Evolutionary conservation across 2,113 vertebrate genomes (phyloP).

Genomic region (Apaloderma vittatum): DNA sequence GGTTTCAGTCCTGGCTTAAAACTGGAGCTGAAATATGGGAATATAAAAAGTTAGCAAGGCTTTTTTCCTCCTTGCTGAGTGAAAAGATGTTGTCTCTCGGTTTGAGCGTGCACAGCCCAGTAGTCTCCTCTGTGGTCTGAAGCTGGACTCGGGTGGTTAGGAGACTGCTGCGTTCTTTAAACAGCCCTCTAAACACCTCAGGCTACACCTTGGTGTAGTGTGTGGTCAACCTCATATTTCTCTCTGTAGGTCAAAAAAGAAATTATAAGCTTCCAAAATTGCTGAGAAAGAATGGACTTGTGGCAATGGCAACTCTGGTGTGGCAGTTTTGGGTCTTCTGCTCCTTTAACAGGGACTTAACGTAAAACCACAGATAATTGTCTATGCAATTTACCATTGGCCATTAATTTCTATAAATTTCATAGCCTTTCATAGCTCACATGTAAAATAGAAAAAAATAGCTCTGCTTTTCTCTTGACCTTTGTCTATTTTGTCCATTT

Average conservation of each 20-base stretch:
- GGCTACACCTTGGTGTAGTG: background rate
- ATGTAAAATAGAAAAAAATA: background rate
- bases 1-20: background rate
- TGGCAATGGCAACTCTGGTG: rapidly evolving
- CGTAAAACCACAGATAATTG: background rate
- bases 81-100: background rate
- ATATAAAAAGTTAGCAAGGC: background rate
- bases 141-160: background rate
- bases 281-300: background rate
- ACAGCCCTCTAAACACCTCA: background rate
- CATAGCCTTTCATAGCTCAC: background rate
- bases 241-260: background rate
- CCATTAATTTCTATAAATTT: background rate
- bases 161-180: background rate
- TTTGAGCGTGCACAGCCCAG: background rate
- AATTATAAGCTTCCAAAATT: background rate
- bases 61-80: background rate
- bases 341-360: background rate
- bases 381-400: background rate
- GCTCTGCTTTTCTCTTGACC: background rate
- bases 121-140: background rate
- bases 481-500: background rate
- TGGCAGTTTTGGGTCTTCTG: background rate
- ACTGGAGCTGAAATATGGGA: background rate
- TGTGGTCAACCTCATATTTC: background rate